These are phyloP conservation scores for Eristalis pertinax DNA, from an alignment of 2,888 invertebrate genomes.

Conservation along the genomic window DNA sequence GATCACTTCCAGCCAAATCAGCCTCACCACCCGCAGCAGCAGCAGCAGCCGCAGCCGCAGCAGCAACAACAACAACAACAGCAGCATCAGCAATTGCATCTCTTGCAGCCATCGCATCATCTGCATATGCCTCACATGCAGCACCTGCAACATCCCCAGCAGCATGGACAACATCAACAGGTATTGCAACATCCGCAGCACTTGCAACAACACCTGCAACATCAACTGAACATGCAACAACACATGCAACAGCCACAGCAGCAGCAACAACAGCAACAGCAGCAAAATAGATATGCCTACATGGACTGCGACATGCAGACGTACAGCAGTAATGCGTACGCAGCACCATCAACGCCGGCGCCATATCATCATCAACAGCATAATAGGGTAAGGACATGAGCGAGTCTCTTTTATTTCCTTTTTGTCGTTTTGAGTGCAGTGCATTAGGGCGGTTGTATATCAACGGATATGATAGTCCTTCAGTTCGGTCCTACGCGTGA, in stretches of 20 bases:
- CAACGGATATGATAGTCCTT: background rate
- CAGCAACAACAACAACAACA: slow-evolving; percentile 25
- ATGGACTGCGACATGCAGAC: slow-evolving; percentile 47
- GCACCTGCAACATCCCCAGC: slow-evolving; percentile 34
- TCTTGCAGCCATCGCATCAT: background rate
- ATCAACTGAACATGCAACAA: background rate
- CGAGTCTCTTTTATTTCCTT: slow-evolving; percentile 4
- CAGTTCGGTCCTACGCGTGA: background rate
- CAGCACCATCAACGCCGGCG: slow-evolving; percentile 57
- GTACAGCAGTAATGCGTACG: slow-evolving; percentile 57
- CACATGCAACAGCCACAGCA: slow-evolving; percentile 21
- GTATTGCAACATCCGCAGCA: slow-evolving; percentile 14
- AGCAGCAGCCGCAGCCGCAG: slow-evolving; percentile 25
- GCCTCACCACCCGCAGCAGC: slow-evolving; percentile 19
- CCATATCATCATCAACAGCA: slow-evolving; percentile 62
- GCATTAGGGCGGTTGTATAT: background rate
- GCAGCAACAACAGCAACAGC: slow-evolving; percentile 32
- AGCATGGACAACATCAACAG: slow-evolving; percentile 1
- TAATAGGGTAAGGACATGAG: slow-evolving; percentile 51
- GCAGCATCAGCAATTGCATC: slow-evolving; percentile 28
- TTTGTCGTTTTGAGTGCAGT: slow-evolving; percentile 1
- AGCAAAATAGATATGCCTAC: slow-evolving; percentile 48
- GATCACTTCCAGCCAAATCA: slow-evolving; percentile 51
- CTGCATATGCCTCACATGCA: slow-evolving; percentile 19
- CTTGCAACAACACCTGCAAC: slow-evolving; percentile 20